Evolutionary conservation across 2,888 invertebrate genomes (phyloP).

Genomic region (Chymomyza amoena): DNA sequence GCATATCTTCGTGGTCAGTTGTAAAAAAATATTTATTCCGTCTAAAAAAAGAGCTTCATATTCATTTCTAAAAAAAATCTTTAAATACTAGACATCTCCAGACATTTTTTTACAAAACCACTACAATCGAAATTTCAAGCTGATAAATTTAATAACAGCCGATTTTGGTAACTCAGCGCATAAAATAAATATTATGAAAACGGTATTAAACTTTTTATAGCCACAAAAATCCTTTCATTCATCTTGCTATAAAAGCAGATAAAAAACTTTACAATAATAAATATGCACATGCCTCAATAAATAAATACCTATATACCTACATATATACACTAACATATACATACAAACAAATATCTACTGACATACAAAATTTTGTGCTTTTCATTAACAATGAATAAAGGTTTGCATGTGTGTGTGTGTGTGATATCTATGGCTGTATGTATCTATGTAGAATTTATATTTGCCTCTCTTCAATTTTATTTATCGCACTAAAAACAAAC

Average conservation of each 20-base stretch:
- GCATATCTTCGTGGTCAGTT: too few species aligned
- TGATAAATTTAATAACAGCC: neutral
- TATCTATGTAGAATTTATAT: neutral
- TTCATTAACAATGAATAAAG: conserved; percentile 61
- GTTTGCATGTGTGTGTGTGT: neutral
- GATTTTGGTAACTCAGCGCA: neutral
- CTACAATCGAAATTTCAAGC: too few species aligned
- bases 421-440: neutral
- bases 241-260: conserved; percentile 50
- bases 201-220: conserved; percentile 33
- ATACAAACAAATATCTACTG: neutral
- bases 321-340: neutral
- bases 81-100: too few species aligned
- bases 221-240: conserved; percentile 50
- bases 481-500: conserved; percentile 14
- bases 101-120: too few species aligned
- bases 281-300: neutral
- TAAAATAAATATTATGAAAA: neutral
- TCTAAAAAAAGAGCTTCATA: too few species aligned
- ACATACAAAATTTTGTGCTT: conserved; percentile 37
- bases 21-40: too few species aligned
- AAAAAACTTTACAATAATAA: conserved; percentile 49
- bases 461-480: conserved; percentile 1
- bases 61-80: too few species aligned
- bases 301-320: neutral